phyloP scores from a whole-genome alignment of 2,888 invertebrate species.

The Dyspetes luteomarginatus region DNA sequence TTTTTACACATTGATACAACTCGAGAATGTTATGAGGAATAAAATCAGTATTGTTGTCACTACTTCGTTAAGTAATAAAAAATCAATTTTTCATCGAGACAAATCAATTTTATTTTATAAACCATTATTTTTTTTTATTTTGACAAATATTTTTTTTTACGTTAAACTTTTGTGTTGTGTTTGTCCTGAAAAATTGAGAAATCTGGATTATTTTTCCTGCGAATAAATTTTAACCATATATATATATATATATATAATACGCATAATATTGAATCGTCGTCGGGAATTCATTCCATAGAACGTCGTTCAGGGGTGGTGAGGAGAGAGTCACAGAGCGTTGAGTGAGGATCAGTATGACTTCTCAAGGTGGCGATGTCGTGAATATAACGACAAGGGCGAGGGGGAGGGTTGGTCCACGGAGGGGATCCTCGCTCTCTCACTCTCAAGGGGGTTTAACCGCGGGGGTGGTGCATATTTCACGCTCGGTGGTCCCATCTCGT shows the following conservation, averaged over 20 bases:
- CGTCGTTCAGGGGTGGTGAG: not conserved
- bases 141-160: not conserved
- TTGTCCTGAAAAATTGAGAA: not conserved
- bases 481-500: constrained; percentile 83
- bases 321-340: constrained; percentile 10
- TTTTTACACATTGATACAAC: not conserved
- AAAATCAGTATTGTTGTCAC: not conserved
- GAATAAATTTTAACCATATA: not conserved
- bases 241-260: not conserved
- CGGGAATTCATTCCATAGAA: constrained; percentile 7
- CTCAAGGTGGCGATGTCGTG: constrained; percentile 79
- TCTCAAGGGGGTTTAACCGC: constrained; percentile 75
- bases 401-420: constrained; percentile 46
- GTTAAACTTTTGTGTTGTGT: not conserved
- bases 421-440: constrained; percentile 41
- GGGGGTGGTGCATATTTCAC: constrained; percentile 83
- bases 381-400: constrained; percentile 75
- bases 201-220: not conserved
- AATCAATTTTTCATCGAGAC: no score
- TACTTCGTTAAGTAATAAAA: not conserved
- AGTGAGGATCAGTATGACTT: constrained; percentile 60
- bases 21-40: not conserved
- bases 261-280: constrained; percentile 41
- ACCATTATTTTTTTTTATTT: not conserved
- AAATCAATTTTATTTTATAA: not conserved